phyloP scores from a whole-genome alignment of 2,888 invertebrate species.

The Parapristionchus giblindavisi region DNA sequence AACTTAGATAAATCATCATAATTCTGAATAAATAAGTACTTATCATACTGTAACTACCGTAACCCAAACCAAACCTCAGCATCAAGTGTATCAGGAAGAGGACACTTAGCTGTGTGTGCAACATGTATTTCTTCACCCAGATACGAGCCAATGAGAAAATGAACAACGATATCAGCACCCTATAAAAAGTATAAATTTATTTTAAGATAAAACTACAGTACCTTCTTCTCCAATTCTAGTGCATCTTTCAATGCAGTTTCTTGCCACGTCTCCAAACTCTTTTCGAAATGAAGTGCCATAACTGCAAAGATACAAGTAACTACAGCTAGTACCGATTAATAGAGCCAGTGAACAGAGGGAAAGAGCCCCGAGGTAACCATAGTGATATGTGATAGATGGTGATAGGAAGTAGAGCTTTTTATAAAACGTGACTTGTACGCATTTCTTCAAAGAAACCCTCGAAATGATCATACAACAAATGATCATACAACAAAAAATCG shows the following conservation, averaged over 20 bases:
- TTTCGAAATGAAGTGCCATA: slow-evolving; percentile 51
- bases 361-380: too few relatives aligned
- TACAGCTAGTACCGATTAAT: too few relatives aligned
- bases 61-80: slow-evolving; percentile 40
- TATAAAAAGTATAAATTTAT: neutral
- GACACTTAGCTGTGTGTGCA: slow-evolving; percentile 54
- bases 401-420: too few relatives aligned
- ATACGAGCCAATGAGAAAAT: slow-evolving; percentile 47
- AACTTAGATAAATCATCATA: slow-evolving; percentile 36
- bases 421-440: too few relatives aligned
- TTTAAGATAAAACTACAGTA: neutral
- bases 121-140: slow-evolving; percentile 53
- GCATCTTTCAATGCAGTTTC: slow-evolving; percentile 47
- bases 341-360: too few relatives aligned
- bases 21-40: neutral
- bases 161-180: slow-evolving; percentile 40
- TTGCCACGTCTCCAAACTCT: slow-evolving; percentile 51
- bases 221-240: slow-evolving; percentile 32
- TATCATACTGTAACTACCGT: slow-evolving; percentile 12
- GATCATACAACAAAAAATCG: too few relatives aligned
- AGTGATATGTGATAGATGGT: too few relatives aligned
- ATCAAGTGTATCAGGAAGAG: slow-evolving; percentile 51
- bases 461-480: too few relatives aligned
- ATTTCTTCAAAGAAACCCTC: too few relatives aligned
- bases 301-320: slow-evolving; percentile 41